Evolutionary conservation across 1,140 invertebrate genomes (phyloP).

Genomic region (Brachionus angularis): DNA sequence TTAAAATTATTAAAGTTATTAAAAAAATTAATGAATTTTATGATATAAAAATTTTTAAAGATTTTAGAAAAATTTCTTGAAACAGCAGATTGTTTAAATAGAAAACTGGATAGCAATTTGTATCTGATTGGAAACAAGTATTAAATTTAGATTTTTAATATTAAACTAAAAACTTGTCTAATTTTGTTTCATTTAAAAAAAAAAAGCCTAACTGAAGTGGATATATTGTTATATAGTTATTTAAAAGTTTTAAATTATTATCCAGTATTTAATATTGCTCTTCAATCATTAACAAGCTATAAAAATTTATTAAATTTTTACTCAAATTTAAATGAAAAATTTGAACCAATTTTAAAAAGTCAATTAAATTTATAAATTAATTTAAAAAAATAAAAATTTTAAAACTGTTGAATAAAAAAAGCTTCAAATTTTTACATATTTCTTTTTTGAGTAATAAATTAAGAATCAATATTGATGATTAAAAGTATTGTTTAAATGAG

Average conservation of each 20-base stretch:
- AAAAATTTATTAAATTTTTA: no score
- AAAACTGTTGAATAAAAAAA: no score
- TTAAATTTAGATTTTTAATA: background rate
- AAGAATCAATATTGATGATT: no score
- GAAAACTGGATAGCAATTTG: background rate
- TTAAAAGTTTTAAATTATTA: background rate
- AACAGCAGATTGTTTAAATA: slow-evolving; percentile 4
- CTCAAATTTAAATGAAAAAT: no score
- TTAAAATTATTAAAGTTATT: background rate
- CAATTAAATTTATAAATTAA: no score
- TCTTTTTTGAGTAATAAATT: no score
- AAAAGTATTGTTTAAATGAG: no score
- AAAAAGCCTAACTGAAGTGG: slow-evolving; percentile 22
- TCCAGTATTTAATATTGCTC: background rate
- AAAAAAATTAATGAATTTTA: background rate
- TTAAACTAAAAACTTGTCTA: background rate
- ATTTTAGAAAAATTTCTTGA: background rate
- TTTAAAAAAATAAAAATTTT: no score
- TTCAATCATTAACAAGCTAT: no score
- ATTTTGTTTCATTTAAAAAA: background rate
- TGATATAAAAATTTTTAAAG: background rate
- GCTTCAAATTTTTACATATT: no score
- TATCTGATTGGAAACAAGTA: slow-evolving; percentile 37
- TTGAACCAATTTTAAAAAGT: no score
- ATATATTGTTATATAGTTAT: slow-evolving; percentile 26